phyloP scores from a whole-genome alignment of 35 echinoderm and acorn worm genomes.

The Acanthaster planci region DNA sequence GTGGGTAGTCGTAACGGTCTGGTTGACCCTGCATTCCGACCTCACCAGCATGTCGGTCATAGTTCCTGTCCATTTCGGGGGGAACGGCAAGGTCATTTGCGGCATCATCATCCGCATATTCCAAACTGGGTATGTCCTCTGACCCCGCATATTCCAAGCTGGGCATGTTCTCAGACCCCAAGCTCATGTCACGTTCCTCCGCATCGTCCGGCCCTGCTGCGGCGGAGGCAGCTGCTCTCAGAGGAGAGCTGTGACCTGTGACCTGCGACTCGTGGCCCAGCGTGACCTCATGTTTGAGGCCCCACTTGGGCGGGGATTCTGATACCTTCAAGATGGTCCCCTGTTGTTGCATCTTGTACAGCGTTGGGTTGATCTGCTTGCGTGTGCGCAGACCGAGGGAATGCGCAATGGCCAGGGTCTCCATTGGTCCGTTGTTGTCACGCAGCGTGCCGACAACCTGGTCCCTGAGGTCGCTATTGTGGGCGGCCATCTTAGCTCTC shows the following conservation, averaged over 20 bases:
- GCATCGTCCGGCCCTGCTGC: neutral
- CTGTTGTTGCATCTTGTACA: constrained; percentile 55
- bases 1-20: neutral
- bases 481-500: constrained; percentile 55
- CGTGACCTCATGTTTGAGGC: constrained; percentile 60
- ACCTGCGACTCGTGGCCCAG: constrained; percentile 29
- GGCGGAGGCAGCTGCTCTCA: constrained; percentile 8
- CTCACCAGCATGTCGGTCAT: neutral
- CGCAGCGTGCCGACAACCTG: constrained; percentile 38
- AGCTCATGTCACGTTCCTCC: neutral
- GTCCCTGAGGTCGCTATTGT: constrained; percentile 48
- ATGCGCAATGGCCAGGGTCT: constrained; percentile 51
- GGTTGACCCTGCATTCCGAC: neutral
- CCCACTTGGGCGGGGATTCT: constrained; percentile 68
- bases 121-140: constrained; percentile 18
- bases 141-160: constrained; percentile 22
- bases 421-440: constrained; percentile 58
- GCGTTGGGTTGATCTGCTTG: constrained; percentile 61
- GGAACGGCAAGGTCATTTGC: neutral
- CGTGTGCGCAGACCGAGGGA: constrained; percentile 40
- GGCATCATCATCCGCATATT: constrained; percentile 15
- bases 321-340: constrained; percentile 63
- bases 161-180: neutral
- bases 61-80: neutral
- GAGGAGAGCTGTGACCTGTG: constrained; percentile 22